Conservation (phyloP, 1,140 invertebrate genomes). For the Amphibalanus amphitrite region DNA sequence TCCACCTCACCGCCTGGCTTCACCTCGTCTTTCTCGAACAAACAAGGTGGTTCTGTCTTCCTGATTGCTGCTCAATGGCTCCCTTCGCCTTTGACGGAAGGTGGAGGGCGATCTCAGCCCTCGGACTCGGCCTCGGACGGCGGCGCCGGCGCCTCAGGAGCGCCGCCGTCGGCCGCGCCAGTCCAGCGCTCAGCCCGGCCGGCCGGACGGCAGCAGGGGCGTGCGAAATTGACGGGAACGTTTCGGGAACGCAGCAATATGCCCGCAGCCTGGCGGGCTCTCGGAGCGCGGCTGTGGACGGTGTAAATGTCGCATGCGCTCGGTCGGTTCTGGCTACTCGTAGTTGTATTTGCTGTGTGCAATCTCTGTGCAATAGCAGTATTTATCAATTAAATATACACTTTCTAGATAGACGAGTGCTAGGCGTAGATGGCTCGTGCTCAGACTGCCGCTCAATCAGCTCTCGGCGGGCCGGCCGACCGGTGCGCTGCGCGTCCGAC, state of each 20-base stretch:
- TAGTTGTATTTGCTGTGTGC: not conserved
- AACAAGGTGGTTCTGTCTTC: constrained; percentile 1
- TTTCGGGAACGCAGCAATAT: not conserved
- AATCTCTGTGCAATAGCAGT: not conserved
- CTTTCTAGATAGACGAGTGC: not conserved
- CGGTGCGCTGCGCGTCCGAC: too few species aligned
- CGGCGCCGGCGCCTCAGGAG: not conserved
- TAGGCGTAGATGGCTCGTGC: not conserved
- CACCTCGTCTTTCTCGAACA: not conserved
- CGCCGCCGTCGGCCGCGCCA: too few species aligned
- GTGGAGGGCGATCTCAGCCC: not conserved
- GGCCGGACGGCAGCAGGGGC: not conserved
- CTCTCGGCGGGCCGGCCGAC: not conserved
- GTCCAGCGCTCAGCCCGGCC: too few species aligned
- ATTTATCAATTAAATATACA: not conserved
- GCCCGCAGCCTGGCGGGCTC: not conserved
- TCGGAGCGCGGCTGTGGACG: not conserved
- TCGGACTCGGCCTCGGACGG: not conserved
- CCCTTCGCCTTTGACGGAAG: not conserved
- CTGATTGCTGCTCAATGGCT: not conserved
- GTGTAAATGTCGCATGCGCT: not conserved
- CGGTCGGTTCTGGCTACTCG: not conserved
- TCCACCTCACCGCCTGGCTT: not conserved
- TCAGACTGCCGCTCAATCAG: not conserved
- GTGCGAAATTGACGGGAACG: not conserved